Conservation (phyloP, 1,140 invertebrate genomes). For the Campoletis sonorensis region DNA sequence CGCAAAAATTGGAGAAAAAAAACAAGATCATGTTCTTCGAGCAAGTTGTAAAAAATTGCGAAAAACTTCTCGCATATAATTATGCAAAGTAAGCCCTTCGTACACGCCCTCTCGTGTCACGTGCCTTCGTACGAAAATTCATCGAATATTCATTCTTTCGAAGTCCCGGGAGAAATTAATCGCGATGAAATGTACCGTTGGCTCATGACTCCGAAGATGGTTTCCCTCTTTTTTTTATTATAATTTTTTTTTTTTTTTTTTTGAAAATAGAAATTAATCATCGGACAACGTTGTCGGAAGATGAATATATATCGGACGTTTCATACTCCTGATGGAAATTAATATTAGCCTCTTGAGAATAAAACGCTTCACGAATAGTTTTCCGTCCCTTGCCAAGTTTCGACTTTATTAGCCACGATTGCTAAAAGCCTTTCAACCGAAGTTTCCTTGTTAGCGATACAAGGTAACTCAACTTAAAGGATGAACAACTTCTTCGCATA, state of each 20-base stretch:
- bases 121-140: constrained; percentile 11
- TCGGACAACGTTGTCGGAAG: neutral
- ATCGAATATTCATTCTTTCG: constrained; percentile 36
- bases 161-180: constrained; percentile 33
- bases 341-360: constrained; percentile 26
- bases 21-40: no score
- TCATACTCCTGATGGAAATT: constrained; percentile 3
- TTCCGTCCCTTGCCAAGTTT: neutral
- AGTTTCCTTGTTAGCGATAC: neutral
- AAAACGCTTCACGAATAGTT: neutral
- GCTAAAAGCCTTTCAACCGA: neutral
- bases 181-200: constrained; percentile 18
- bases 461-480: neutral
- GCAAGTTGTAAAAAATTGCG: no score
- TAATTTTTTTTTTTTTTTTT: neutral
- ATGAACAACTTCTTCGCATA: neutral
- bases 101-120: neutral
- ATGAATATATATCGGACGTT: neutral
- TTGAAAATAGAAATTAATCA: constrained; percentile 17
- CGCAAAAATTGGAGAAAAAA: no score
- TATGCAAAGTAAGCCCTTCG: neutral
- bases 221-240: neutral
- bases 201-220: neutral
- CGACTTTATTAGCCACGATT: constrained; percentile 11
- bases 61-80: neutral